phyloP scores from a whole-genome alignment of 1,140 invertebrate species.

The Papilio dardanus region DNA sequence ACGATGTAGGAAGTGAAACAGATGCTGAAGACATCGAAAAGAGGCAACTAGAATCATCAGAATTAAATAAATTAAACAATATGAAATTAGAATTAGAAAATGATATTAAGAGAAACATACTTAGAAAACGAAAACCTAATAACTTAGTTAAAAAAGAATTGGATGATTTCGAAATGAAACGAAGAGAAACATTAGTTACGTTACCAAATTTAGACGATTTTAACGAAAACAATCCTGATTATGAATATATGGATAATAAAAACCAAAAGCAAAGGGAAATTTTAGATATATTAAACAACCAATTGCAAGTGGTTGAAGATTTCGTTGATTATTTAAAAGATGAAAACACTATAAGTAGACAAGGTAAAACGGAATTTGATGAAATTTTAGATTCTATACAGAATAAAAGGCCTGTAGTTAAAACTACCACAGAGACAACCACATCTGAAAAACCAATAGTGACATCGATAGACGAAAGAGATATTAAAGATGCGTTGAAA shows the following conservation, averaged over 20 bases:
- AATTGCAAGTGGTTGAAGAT: conserved; percentile 39
- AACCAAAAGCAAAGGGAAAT: conserved; percentile 23
- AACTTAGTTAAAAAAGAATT: conserved; percentile 45
- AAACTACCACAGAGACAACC: conserved; percentile 2
- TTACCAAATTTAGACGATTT: conserved; percentile 40
- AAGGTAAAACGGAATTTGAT: conserved; percentile 45
- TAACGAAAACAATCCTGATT: not conserved
- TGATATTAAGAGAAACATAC: not conserved
- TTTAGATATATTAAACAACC: conserved; percentile 42
- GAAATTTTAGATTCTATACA: conserved; percentile 44
- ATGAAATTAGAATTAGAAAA: conserved; percentile 10
- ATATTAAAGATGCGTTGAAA: conserved; percentile 49
- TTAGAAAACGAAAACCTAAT: not conserved
- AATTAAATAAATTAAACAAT: not conserved
- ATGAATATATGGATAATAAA: not conserved
- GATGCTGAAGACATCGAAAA: not conserved
- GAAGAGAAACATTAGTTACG: conserved; percentile 42
- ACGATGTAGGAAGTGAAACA: not conserved
- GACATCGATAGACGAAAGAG: conserved; percentile 53
- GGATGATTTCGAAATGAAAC: conserved; percentile 45
- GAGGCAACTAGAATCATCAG: not conserved
- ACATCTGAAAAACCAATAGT: conserved; percentile 36
- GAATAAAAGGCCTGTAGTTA: conserved; percentile 33
- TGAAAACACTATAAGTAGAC: not conserved
- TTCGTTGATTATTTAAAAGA: conserved; percentile 37